Conservation (phyloP, 2,113 vertebrate species). For the Chrysemys picta region DNA sequence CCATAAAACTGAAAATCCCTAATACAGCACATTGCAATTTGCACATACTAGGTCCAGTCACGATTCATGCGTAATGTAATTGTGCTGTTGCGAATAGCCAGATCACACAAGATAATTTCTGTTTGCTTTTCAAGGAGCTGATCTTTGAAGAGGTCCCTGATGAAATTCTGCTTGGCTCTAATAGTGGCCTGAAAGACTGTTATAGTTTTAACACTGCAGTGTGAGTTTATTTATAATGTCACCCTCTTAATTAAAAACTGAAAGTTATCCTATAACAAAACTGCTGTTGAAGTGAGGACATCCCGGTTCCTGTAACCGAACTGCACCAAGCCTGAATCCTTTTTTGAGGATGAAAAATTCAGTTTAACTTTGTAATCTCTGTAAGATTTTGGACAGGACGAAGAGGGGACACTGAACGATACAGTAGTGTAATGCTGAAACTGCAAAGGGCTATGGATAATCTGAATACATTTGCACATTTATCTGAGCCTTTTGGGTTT, state of each 20-base stretch:
- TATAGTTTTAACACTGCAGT: neutral
- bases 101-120: conserved; percentile 18
- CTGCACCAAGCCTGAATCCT: neutral
- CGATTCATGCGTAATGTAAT: conserved; percentile 15
- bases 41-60: conserved; percentile 9
- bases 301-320: too few relatives aligned
- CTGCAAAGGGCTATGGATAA: neutral
- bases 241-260: neutral
- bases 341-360: neutral
- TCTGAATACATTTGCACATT: neutral
- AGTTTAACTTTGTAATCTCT: neutral
- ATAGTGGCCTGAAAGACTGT: neutral
- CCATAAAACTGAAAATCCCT: conserved; percentile 33
- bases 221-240: neutral
- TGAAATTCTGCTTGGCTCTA: conserved; percentile 2
- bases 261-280: neutral
- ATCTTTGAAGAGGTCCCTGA: conserved; percentile 27
- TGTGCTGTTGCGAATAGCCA: neutral
- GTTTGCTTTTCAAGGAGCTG: conserved; percentile 22
- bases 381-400: neutral
- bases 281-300: neutral
- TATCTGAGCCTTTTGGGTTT: neutral
- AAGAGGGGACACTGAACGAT: neutral
- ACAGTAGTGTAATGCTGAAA: neutral
- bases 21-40: conserved; percentile 35